These are phyloP conservation scores for Lophius piscatorius DNA, from an alignment of 2,113 vertebrate species.

Conservation along the genomic window DNA sequence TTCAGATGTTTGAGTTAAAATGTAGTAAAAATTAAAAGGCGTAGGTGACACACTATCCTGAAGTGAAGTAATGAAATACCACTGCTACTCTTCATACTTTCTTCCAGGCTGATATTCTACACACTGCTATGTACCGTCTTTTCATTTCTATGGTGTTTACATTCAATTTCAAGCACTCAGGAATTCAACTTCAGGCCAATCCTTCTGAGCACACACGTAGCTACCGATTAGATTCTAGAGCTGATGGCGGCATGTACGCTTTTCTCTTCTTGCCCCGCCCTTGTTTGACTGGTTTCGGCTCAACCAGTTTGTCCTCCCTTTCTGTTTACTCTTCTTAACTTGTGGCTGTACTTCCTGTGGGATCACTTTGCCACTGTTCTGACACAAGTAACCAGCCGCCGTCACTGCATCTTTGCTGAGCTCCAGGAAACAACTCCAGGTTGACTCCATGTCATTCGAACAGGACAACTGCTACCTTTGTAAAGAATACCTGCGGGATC, in stretches of 20 bases:
- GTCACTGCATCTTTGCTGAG: neutral
- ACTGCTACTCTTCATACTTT: too few species aligned
- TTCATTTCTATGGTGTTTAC: too few species aligned
- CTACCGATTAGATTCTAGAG: slow-evolving; percentile 49
- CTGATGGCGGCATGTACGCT: slow-evolving; percentile 45
- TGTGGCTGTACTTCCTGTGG: slow-evolving; percentile 33
- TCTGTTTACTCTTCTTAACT: slow-evolving; percentile 81
- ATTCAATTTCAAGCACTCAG: too few species aligned
- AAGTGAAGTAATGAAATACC: too few species aligned
- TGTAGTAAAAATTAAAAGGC: too few species aligned
- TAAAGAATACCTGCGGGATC: slow-evolving; percentile 80
- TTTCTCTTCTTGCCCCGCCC: slow-evolving; percentile 69
- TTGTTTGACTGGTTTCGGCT: slow-evolving; percentile 83
- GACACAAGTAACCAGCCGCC: slow-evolving; percentile 31
- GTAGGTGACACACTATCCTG: too few species aligned
- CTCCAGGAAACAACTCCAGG: slow-evolving; percentile 2
- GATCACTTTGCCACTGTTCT: slow-evolving; percentile 71
- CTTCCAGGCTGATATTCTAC: too few species aligned
- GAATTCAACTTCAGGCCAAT: too few species aligned
- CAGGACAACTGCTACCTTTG: slow-evolving; percentile 80
- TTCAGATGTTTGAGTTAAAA: too few species aligned
- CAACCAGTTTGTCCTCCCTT: slow-evolving; percentile 82
- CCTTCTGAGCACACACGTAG: slow-evolving; percentile 56
- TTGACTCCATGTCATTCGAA: slow-evolving; percentile 71
- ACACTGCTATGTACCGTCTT: too few species aligned